A percentile compares a stretch with the other conserved stretches of the same genome.
Conservation (phyloP, 2,113 vertebrate species). For the Zosterops borbonicus region DNA sequence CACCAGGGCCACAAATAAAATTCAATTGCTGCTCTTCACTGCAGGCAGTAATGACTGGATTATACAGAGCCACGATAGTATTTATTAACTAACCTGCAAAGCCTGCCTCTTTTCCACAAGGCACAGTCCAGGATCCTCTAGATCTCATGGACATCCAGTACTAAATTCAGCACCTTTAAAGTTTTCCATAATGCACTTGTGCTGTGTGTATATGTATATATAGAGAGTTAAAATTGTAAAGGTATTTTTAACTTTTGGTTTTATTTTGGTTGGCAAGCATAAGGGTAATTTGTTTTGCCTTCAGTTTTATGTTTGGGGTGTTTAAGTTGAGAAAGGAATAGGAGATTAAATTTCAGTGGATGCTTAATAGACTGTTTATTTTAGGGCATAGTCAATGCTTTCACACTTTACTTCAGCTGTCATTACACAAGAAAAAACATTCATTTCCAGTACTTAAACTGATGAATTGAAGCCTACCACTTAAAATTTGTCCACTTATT, state of each 20-base stretch:
- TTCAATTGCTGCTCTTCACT: neutral
- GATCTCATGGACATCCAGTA: neutral
- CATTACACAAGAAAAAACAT: neutral
- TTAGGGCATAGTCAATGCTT: neutral
- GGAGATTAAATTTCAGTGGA: neutral
- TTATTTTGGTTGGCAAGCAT: neutral
- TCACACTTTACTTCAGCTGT: neutral
- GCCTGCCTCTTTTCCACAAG: neutral
- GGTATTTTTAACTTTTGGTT: neutral
- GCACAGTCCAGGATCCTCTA: neutral
- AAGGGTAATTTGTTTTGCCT: neutral
- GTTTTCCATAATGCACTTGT: neutral
- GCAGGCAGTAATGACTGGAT: neutral
- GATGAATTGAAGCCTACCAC: neutral
- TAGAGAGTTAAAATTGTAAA: neutral
- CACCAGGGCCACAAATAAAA: neutral
- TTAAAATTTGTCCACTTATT: neutral
- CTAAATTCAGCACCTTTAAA: neutral
- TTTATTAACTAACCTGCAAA: neutral
- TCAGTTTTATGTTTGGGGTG: neutral
- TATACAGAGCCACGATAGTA: rapidly evolving
- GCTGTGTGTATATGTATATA: neutral
- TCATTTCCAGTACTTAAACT: neutral
- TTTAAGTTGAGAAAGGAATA: neutral
- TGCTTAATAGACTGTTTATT: neutral